Base-by-base conservation (phyloP, 2,797 vertebrate genomes). In the Perdix hodgsoniae region DNA sequence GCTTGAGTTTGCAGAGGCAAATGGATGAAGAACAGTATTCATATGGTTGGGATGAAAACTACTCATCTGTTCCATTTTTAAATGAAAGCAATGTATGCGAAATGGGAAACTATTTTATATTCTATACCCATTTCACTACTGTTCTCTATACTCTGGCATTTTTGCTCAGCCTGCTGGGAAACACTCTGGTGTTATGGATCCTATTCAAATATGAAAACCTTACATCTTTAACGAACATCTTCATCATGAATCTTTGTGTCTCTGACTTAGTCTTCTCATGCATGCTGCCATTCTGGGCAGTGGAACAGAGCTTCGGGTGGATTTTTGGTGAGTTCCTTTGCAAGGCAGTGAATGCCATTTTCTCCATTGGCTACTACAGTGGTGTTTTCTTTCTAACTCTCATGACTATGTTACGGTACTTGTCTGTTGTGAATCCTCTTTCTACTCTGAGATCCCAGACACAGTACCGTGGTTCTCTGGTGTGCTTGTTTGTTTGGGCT, bases 161-260 rank as follows among this genome's bases (percentile, higher is more conserved):
- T 50, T 9, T 98, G 47, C 88, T 99, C 91, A 99, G 99, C 92
- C 95, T 99, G 56, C 66, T 98, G 42, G 99, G 99, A 71, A 99
- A 99, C 93, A 90, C 88, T 31, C 93, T 99, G 75, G 98, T 99
- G 61, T 72, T 99, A 44, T 98, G 98, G 92, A 98, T 99, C 71
- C 95, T 99, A 63, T 77, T 97, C 61, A 99, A 97, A 87, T 99
- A 98, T 8, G 99, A 99, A 97, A 99, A 98, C 76, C 93, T 99
- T 16, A 97, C 93, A 79, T 98, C 98, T 39, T 96, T 99, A 94
- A 99, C 98, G 69, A 99, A 99, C 7, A 19, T 98, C 27, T 98
- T 99, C 85, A 98, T 99, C 94, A 93, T 99, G 86, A 99, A 99
- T 92, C 97, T 99, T 94, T 99, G 98, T 52, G 44, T 98, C 65